phyloP scores from a whole-genome alignment of 1,140 invertebrate species.

The Plutomurus gul region DNA sequence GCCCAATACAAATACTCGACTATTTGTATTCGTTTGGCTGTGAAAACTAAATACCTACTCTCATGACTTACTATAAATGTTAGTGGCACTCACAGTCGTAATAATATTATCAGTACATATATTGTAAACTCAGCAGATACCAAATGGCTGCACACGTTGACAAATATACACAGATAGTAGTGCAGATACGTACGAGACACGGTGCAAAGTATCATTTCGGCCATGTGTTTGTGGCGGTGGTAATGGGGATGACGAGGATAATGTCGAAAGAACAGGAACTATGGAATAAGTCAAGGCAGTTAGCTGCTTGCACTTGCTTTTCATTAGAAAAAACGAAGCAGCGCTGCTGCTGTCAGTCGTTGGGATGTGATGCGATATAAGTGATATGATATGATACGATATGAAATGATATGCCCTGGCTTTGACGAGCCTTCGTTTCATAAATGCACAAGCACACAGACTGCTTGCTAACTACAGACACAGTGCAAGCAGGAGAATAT shows the following conservation, averaged over 20 bases:
- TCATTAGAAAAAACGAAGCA: neutral
- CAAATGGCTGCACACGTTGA: too few species aligned
- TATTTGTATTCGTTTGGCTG: neutral
- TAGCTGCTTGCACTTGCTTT: neutral
- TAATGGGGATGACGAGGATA: neutral
- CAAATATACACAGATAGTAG: too few species aligned
- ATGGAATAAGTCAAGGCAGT: conserved; percentile 3
- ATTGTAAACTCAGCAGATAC: too few species aligned
- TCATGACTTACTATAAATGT: too few species aligned
- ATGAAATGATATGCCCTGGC: too few species aligned
- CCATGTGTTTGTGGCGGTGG: neutral
- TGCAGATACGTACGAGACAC: too few species aligned
- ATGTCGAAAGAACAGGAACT: conserved; percentile 2
- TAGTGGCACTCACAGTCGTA: too few species aligned
- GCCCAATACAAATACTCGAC: neutral
- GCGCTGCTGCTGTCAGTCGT: neutral
- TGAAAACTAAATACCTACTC: too few species aligned
- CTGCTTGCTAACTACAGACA: too few species aligned
- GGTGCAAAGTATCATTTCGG: too few species aligned
- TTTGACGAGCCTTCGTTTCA: neutral
- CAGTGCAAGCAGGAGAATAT: too few species aligned
- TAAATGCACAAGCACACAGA: neutral
- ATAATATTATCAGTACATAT: too few species aligned
- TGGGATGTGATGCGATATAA: neutral
- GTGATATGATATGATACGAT: neutral